Percentiles rank a stretch among this genome's conserved stretches.
Evolutionary conservation across 37 sponge, comb jelly and placozoan genomes (phyloP).

Genomic region (Haliclona indistincta): DNA sequence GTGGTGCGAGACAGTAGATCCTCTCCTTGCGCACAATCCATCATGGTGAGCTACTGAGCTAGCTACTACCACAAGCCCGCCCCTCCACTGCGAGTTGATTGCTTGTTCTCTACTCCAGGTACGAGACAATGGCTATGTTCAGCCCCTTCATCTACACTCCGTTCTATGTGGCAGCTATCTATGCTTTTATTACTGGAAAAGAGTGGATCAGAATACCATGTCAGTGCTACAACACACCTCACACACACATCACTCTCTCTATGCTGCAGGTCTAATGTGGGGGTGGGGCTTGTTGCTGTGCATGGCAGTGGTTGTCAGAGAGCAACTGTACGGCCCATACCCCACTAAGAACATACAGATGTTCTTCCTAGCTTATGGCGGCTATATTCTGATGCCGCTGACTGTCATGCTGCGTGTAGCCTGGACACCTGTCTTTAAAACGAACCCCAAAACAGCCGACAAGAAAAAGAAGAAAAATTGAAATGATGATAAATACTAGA

Average conservation of each 20-base stretch:
- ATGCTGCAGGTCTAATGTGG: slow-evolving; percentile 74
- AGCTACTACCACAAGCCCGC: background rate
- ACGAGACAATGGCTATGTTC: slow-evolving; percentile 64
- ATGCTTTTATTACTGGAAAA: slow-evolving; percentile 75
- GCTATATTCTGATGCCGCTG: slow-evolving; percentile 61
- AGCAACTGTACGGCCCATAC: slow-evolving; percentile 65
- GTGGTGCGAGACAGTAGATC: slow-evolving; percentile 86
- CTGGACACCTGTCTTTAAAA: slow-evolving; percentile 50
- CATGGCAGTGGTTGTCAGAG: slow-evolving; percentile 60
- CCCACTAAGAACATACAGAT: slow-evolving; percentile 42
- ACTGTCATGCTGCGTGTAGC: slow-evolving; percentile 62
- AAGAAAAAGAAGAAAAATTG: slow-evolving; percentile 15
- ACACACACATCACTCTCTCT: background rate
- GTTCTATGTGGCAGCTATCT: slow-evolving; percentile 78
- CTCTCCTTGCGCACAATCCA: slow-evolving; percentile 74
- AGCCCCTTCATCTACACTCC: slow-evolving; percentile 82
- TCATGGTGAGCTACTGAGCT: slow-evolving; percentile 60
- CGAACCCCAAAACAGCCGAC: background rate
- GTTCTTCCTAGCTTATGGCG: slow-evolving; percentile 60
- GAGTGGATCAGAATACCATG: slow-evolving; percentile 90
- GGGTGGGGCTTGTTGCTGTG: slow-evolving; percentile 67
- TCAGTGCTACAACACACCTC: background rate
- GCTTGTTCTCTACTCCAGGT: slow-evolving; percentile 38
- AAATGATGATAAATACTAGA: background rate
- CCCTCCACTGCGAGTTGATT: background rate